Base-by-base conservation (phyloP, 2,797 vertebrate species). In the Pygocentrus nattereri region DNA sequence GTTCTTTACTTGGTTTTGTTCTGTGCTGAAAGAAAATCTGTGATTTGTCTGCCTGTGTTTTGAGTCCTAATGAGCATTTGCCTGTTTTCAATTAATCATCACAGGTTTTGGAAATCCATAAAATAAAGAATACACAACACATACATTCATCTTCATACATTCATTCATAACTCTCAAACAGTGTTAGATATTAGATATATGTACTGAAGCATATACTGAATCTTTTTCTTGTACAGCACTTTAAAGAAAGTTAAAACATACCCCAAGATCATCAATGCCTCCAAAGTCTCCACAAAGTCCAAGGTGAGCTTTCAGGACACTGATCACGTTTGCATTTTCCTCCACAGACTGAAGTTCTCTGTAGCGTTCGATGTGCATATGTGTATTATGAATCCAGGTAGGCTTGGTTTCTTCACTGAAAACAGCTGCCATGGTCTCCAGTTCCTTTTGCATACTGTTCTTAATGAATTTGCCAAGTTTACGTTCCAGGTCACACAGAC, bases 281-380 rank as follows among this genome's bases (percentile, higher is more conserved):
- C 30, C 65, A 74, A 85, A 82, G 3, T 85, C 77, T 82, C 84
- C 84, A 49, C 23, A 23, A n/a, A 85, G 68, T 15, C 7, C 47
- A 30, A 85, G 72, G 18, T 50, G 56, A 10, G 82, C 31, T 54
- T 73, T 82, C 13, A 85, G 23, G 16, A 44, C 41, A 41, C 41
- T 77, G 52, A 85, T 64, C 58, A 85, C 71, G 4, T 82, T 59
- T 25, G 73, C 77, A 44, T 73, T 64, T 59, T 74, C 61, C 62
- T 68, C 54, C 34, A 62, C 74, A 54, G 23, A 52, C 34, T 64
- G 71, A n/a, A 80, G 67, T 11, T 31, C 25, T 59, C 1, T 64
- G 73, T 73, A 85, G 8, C 67, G 68, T 12, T 68, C 0, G n/a
- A 80, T 76, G 30, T 73, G 72, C 58, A 25, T 3, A 0, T 0